Conservation (phyloP, 2,113 vertebrate species). For the Elgaria multicarinata region DNA sequence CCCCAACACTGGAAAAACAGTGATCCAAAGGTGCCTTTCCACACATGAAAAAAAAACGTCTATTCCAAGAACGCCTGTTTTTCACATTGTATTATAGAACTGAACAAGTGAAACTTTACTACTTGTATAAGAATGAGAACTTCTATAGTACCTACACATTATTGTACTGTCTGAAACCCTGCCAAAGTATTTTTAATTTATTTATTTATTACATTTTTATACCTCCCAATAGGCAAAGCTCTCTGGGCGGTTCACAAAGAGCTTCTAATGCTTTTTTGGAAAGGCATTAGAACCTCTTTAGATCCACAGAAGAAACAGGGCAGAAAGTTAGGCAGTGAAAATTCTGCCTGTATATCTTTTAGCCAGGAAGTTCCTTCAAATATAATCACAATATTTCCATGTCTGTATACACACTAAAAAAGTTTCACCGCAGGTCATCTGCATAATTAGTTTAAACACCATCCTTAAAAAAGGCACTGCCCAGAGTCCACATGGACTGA, state of each 20-base stretch:
- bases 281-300: too few relatives aligned
- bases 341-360: background rate
- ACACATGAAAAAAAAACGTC: background rate
- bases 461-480: background rate
- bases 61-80: background rate
- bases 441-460: background rate
- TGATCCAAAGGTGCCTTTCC: background rate
- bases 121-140: background rate
- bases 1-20: too few relatives aligned
- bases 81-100: background rate
- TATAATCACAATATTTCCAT: background rate
- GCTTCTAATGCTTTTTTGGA: too few relatives aligned
- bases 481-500: background rate
- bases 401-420: background rate
- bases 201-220: too few relatives aligned
- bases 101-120: background rate
- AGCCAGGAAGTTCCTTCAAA: background rate
- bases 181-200: background rate
- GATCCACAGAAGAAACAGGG: slow-evolving; percentile 41
- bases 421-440: background rate
- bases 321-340: slow-evolving; percentile 19
- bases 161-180: background rate
- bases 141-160: background rate
- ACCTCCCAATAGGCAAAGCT: too few relatives aligned
- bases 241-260: too few relatives aligned